Evolutionary conservation across 2,113 vertebrate genomes (phyloP).

Genomic region (Orycteropus afer): DNA sequence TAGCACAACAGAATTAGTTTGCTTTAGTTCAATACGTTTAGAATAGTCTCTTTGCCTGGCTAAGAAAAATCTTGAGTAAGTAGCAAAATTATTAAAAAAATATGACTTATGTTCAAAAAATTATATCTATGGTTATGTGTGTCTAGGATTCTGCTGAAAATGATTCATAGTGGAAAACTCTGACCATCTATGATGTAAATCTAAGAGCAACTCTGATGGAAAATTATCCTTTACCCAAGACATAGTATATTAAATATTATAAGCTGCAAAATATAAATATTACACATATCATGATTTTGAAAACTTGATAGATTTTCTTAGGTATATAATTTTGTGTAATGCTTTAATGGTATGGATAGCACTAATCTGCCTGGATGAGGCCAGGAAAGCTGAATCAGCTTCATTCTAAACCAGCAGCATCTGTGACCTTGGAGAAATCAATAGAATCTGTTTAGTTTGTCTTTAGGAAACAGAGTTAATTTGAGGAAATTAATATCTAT

Average conservation of each 20-base stretch:
- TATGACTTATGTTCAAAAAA: background rate
- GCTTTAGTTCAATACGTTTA: slow-evolving; percentile 40
- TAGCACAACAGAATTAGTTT: background rate
- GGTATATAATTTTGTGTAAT: background rate
- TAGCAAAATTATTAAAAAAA: slow-evolving; percentile 1
- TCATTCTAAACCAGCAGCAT: slow-evolving; percentile 51
- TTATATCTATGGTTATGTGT: background rate
- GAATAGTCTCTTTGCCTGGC: background rate
- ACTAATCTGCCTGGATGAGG: slow-evolving; percentile 2
- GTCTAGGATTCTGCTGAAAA: slow-evolving; percentile 41
- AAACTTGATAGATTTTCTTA: slow-evolving; percentile 15
- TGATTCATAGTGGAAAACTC: background rate
- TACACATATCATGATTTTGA: background rate
- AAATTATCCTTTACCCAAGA: background rate
- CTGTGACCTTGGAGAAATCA: slow-evolving; percentile 61
- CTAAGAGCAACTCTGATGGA: slow-evolving; percentile 15
- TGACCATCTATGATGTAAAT: background rate
- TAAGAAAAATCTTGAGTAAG: slow-evolving; percentile 49
- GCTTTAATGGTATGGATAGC: background rate
- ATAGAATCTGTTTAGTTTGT: slow-evolving; percentile 45
- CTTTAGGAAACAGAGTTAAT: slow-evolving; percentile 47
- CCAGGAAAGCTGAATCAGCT: slow-evolving; percentile 57
- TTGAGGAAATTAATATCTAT: slow-evolving; percentile 33
- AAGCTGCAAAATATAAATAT: slow-evolving; percentile 1
- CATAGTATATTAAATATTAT: background rate